These are phyloP conservation scores for Scaptomyza pallida DNA, from an alignment of 1,140 invertebrate species.

Conservation along the genomic window DNA sequence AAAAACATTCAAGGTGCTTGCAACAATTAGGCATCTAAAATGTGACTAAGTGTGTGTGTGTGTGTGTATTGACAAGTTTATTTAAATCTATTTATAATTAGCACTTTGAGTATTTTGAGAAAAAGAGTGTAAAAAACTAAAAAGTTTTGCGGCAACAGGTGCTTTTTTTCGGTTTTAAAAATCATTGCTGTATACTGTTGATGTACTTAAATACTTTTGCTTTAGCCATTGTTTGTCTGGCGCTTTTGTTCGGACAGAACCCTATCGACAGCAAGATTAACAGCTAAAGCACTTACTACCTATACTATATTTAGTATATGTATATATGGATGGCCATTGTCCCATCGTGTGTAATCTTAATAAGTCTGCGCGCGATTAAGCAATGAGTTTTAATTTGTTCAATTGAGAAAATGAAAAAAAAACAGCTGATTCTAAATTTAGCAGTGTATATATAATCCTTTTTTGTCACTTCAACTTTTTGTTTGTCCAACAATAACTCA, in stretches of 20 bases:
- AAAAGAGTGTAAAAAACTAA: neutral
- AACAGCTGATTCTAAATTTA: conserved; percentile 16
- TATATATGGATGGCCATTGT: conserved; percentile 10
- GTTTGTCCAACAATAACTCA: conserved; percentile 15
- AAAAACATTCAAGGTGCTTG: neutral
- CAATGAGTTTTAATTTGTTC: conserved; percentile 4
- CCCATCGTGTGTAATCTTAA: conserved; percentile 53
- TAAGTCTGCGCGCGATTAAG: conserved; percentile 61
- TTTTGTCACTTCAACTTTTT: conserved; percentile 7
- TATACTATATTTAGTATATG: too few relatives aligned
- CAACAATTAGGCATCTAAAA: neutral
- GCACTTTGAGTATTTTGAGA: neutral
- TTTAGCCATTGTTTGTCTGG: conserved; percentile 21
- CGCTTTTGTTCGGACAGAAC: neutral
- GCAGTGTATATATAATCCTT: conserved; percentile 1
- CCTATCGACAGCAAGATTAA: conserved; percentile 34
- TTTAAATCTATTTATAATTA: conserved; percentile 12
- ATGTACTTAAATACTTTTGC: neutral
- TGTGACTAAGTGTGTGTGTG: neutral
- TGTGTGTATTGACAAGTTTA: neutral
- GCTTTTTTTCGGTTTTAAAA: neutral
- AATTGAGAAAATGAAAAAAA: neutral
- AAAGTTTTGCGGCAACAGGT: neutral
- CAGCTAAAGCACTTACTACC: conserved; percentile 20
- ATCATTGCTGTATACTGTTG: neutral